A percentile compares a stretch with the other conserved stretches of the same genome.
phyloP scores from a whole-genome alignment of 2,797 vertebrate species.

The Pangasius macronema region DNA sequence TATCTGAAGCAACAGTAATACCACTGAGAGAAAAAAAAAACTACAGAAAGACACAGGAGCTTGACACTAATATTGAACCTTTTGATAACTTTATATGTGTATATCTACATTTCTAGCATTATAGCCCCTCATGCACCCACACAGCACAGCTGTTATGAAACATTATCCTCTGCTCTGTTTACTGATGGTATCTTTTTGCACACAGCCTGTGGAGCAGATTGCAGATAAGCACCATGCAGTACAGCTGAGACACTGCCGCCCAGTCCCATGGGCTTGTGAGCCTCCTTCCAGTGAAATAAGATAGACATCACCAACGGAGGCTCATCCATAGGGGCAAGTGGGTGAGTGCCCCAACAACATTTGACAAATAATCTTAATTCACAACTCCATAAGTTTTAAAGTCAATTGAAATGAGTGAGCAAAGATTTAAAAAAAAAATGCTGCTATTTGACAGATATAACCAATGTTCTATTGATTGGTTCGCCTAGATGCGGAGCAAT shows the following conservation, averaged over 20 bases:
- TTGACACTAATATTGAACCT: not conserved
- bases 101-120: not conserved
- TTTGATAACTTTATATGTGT: not conserved
- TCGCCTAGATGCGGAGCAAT: not conserved
- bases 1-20: not conserved
- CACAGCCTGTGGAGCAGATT: not conserved
- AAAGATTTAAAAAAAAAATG: not conserved
- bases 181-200: slow-evolving; percentile 35
- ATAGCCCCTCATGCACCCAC: not conserved
- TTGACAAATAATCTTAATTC: not conserved
- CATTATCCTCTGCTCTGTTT: slow-evolving; percentile 35
- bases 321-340: not conserved
- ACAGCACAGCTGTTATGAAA: slow-evolving; percentile 26
- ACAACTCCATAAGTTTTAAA: not conserved
- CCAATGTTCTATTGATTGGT: not conserved
- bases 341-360: not conserved
- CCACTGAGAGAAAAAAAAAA: not conserved
- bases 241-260: slow-evolving; percentile 9
- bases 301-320: not conserved
- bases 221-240: slow-evolving; percentile 24
- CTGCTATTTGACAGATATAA: not conserved
- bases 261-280: slow-evolving; percentile 25
- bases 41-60: not conserved
- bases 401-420: not conserved
- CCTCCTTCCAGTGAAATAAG: slow-evolving; percentile 21